Evolutionary conservation across 2,888 invertebrate species (phyloP).

Genomic region (Orchestes rusci): DNA sequence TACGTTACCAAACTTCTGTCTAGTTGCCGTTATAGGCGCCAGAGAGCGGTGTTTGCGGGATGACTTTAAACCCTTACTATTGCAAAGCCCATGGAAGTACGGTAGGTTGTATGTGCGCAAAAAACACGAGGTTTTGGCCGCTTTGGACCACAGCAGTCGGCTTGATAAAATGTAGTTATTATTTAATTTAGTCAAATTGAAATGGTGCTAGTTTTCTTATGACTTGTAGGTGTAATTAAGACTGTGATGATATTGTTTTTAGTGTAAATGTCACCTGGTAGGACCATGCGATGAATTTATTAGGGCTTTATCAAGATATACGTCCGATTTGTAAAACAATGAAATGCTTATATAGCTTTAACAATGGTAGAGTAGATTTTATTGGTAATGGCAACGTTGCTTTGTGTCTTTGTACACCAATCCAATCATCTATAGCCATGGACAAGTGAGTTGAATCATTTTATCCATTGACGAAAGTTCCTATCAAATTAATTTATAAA

Average conservation of each 20-base stretch:
- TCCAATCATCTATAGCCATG: too few species aligned
- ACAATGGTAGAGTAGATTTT: neutral
- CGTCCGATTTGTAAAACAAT: constrained; percentile 11
- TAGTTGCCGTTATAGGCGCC: constrained; percentile 93
- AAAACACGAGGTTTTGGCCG: constrained; percentile 83
- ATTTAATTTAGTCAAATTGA: constrained; percentile 28
- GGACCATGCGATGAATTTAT: constrained; percentile 21
- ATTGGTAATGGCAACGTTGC: constrained; percentile 1
- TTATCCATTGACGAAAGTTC: too few species aligned
- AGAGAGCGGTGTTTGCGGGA: constrained; percentile 89
- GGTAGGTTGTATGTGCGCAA: constrained; percentile 88
- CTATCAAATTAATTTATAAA: too few species aligned
- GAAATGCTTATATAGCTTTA: constrained; percentile 16
- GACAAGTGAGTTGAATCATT: too few species aligned
- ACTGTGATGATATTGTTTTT: constrained; percentile 29
- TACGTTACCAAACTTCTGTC: constrained; percentile 80
- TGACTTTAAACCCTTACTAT: constrained; percentile 86
- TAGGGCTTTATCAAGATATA: constrained; percentile 3
- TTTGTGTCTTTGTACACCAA: neutral
- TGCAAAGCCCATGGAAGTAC: constrained; percentile 95
- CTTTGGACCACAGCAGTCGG: constrained; percentile 80
- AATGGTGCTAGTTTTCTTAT: constrained; percentile 31
- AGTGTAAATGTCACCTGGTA: constrained; percentile 1
- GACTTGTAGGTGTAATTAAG: constrained; percentile 28
- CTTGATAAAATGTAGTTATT: too few species aligned